A percentile compares a stretch with the other conserved stretches of the same genome.
These are phyloP conservation scores for Eudyptes chrysolophus DNA, from an alignment of 2,113 vertebrate genomes.

Conservation along the genomic window DNA sequence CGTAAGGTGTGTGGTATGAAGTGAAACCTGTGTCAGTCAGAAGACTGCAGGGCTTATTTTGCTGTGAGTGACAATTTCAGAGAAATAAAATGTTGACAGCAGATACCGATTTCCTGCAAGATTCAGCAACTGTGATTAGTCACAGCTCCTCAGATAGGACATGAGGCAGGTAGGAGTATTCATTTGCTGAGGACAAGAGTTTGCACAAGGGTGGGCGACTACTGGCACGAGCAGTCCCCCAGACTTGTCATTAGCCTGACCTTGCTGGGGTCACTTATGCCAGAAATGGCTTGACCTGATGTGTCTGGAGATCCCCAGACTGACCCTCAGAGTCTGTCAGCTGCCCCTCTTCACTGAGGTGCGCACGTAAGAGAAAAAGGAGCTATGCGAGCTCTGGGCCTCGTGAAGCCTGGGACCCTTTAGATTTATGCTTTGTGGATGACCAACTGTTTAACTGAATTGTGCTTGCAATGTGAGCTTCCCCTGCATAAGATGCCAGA, in stretches of 20 bases:
- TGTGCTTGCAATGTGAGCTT: not conserved
- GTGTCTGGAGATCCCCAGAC: not conserved
- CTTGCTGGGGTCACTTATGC: not conserved
- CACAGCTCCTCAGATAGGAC: not conserved
- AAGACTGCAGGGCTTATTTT: not conserved
- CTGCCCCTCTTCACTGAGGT: not conserved
- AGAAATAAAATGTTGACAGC: not conserved
- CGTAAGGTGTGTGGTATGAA: not conserved
- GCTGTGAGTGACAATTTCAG: not conserved
- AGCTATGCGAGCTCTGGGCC: not conserved
- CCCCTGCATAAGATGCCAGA: not conserved
- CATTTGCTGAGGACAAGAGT: not conserved
- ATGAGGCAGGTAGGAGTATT: not conserved
- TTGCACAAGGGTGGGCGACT: not conserved
- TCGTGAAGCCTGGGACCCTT: not conserved
- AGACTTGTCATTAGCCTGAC: not conserved
- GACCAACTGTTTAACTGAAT: not conserved
- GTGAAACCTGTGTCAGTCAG: not conserved
- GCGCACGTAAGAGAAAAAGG: not conserved
- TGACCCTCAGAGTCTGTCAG: no score
- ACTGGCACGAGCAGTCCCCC: not conserved
- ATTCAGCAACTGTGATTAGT: not conserved
- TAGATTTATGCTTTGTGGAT: not conserved
- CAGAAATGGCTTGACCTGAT: not conserved
- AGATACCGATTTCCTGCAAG: not conserved